phyloP scores from a whole-genome alignment of 2,797 vertebrate species.

The Telmatherina bonti region DNA sequence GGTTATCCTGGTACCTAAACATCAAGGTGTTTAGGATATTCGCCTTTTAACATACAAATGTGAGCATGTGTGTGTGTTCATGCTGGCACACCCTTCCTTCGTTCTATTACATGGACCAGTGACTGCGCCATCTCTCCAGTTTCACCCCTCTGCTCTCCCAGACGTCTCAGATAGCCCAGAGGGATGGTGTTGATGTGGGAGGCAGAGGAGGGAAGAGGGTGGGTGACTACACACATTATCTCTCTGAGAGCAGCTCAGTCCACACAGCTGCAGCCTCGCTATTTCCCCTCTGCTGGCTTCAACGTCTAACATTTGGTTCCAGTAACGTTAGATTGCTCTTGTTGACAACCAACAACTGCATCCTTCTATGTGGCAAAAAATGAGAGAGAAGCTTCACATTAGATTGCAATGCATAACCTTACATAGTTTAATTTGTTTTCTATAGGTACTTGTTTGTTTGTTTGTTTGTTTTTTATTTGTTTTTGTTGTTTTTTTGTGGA shows the following conservation, averaged over 20 bases:
- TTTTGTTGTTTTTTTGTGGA: background rate
- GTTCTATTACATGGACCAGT: conserved; percentile 83
- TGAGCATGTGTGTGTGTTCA: conserved; percentile 31
- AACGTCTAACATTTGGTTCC: conserved; percentile 45
- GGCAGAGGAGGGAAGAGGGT: conserved; percentile 32
- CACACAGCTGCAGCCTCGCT: conserved; percentile 44
- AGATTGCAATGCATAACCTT: background rate
- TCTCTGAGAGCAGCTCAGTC: conserved; percentile 68
- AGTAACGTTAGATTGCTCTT: conserved; percentile 35
- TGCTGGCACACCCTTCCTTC: conserved; percentile 64
- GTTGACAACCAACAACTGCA: conserved; percentile 8
- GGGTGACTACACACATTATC: conserved; percentile 74
- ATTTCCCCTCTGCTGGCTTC: conserved; percentile 53
- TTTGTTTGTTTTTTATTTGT: background rate
- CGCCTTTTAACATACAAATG: conserved; percentile 35
- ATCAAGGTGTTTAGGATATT: conserved; percentile 47
- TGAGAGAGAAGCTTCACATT: conserved; percentile 3
- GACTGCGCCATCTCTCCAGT: conserved; percentile 76
- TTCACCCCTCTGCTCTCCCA: conserved; percentile 79
- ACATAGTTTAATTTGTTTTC: background rate
- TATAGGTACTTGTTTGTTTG: background rate
- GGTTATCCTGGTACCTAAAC: conserved; percentile 42
- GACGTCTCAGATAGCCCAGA: conserved; percentile 78
- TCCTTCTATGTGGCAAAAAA: conserved; percentile 10
- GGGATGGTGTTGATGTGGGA: conserved; percentile 74